phyloP scores from a whole-genome alignment of 2,797 vertebrate genomes.

The Chloroceryle inda region DNA sequence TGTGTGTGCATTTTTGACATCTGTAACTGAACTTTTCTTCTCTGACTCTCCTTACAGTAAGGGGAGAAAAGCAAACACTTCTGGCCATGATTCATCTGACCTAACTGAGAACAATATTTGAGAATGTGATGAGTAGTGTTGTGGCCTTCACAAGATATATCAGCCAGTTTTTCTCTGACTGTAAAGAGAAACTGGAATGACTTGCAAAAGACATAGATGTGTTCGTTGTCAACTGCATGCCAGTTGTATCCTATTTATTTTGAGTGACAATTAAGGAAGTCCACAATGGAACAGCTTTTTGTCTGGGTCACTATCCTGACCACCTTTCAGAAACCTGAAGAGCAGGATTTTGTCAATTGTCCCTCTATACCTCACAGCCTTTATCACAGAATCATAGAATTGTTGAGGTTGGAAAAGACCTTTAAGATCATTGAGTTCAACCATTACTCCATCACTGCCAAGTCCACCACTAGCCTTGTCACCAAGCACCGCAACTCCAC shows the following conservation, averaged over 20 bases:
- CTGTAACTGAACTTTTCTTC: neutral
- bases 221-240: neutral
- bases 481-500: neutral
- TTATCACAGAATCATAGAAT: neutral
- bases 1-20: neutral
- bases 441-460: neutral
- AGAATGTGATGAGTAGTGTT: neutral
- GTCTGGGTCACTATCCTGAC: neutral
- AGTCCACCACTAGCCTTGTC: neutral
- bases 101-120: neutral
- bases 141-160: neutral
- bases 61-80: neutral
- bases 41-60: neutral
- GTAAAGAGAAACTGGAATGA: neutral
- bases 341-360: neutral
- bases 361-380: neutral
- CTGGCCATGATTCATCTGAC: neutral
- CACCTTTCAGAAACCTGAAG: neutral
- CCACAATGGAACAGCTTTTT: fast-evolving
- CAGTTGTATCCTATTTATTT: neutral
- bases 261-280: neutral
- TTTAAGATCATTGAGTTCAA: neutral
- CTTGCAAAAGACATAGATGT: neutral
- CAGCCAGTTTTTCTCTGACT: neutral
- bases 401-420: neutral